Evolutionary conservation across 2,113 vertebrate species (phyloP).

Genomic region (Leptobrachium ailaonicum): DNA sequence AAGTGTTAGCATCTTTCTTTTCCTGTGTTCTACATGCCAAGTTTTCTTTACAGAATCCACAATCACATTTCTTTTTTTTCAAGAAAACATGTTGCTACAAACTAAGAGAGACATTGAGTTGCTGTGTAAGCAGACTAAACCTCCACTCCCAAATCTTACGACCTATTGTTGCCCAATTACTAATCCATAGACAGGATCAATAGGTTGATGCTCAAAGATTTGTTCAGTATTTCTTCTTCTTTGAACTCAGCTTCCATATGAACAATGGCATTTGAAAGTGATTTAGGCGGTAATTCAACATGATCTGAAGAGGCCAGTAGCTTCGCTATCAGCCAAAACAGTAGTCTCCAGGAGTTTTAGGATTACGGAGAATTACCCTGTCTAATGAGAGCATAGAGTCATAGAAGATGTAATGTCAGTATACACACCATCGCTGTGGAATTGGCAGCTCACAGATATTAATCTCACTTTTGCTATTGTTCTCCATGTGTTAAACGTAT

Average conservation of each 20-base stretch:
- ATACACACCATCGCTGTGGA: not conserved
- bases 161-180: conserved; percentile 43
- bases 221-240: conserved; percentile 23
- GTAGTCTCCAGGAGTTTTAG: conserved; percentile 17
- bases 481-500: too few species aligned
- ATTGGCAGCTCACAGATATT: too few species aligned
- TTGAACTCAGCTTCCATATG: conserved; percentile 39
- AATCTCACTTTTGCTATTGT: too few species aligned
- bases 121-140: conserved; percentile 36
- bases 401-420: not conserved
- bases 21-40: conserved; percentile 29
- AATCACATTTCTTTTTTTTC: conserved; percentile 15
- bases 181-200: conserved; percentile 41
- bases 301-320: conserved; percentile 42
- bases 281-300: conserved; percentile 37
- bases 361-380: conserved; percentile 23
- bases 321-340: conserved; percentile 25
- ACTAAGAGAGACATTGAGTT: conserved; percentile 21
- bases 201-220: conserved; percentile 40
- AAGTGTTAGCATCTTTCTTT: conserved; percentile 33
- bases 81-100: conserved; percentile 36
- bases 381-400: conserved; percentile 23
- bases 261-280: conserved; percentile 44
- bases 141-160: conserved; percentile 36
- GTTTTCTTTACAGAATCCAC: conserved; percentile 29